Conservation (phyloP, 2,888 invertebrate species). For the Drosophila falleni region DNA sequence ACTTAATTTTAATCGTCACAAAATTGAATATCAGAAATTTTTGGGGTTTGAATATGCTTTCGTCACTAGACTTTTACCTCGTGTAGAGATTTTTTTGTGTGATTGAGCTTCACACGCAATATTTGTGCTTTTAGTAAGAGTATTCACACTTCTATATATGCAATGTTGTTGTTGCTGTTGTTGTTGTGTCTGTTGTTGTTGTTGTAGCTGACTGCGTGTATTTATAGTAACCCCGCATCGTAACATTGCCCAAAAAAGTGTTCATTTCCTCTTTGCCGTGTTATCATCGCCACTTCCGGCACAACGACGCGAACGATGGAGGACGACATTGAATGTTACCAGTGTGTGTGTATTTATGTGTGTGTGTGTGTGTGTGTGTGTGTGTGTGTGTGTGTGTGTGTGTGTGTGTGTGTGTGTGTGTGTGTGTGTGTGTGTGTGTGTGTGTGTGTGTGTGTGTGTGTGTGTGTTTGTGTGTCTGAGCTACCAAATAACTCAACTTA, state of each 20-base stretch:
- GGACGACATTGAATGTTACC: constrained; percentile 55
- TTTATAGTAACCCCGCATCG: constrained; percentile 49
- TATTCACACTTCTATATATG: not conserved
- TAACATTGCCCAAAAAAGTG: constrained; percentile 71
- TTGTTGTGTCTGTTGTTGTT: constrained; percentile 15
- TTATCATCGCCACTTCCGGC: constrained; percentile 79
- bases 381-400: not conserved
- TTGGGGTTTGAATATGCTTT: too few relatives aligned
- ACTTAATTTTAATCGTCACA: too few relatives aligned
- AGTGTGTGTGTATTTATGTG: constrained; percentile 4
- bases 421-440: not conserved
- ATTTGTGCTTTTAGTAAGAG: not conserved
- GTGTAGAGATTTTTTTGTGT: too few relatives aligned
- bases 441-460: constrained; percentile 4
- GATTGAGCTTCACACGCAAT: too few relatives aligned
- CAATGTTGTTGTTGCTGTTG: constrained; percentile 1
- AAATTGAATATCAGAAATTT: too few relatives aligned
- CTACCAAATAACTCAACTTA: constrained; percentile 42
- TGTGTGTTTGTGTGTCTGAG: not conserved
- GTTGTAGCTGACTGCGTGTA: constrained; percentile 31
- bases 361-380: not conserved
- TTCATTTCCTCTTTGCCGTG: constrained; percentile 81
- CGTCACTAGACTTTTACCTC: too few relatives aligned
- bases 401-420: constrained; percentile 1
- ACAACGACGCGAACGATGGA: constrained; percentile 35